Conservation (phyloP, 2,888 invertebrate genomes). For the Ophioninae sp. region DNA sequence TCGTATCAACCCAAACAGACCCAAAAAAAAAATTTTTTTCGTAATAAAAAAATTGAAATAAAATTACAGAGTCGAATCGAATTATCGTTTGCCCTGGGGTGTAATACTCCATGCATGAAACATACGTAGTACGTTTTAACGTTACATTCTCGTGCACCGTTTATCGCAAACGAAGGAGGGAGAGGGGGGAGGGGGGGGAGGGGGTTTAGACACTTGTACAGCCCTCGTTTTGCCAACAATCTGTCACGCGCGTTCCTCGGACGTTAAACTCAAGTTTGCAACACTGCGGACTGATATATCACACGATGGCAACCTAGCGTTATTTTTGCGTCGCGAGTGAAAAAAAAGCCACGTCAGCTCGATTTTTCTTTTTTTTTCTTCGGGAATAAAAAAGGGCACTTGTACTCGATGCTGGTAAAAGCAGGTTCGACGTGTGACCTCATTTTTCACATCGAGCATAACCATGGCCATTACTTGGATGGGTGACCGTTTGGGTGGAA, state of each 20-base stretch:
- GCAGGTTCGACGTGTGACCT: not conserved
- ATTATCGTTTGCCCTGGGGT: conserved; percentile 4
- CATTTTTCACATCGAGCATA: no score
- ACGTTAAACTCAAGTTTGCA: conserved; percentile 30
- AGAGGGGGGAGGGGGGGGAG: no score
- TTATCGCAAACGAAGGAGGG: conserved; percentile 54
- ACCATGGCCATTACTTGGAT: no score
- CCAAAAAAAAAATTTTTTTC: not conserved
- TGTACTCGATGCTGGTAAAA: not conserved
- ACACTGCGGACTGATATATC: conserved; percentile 14
- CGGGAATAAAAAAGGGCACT: not conserved
- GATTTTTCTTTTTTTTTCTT: conserved; percentile 24
- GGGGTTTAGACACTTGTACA: conserved; percentile 32
- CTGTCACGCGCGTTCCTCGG: conserved; percentile 51
- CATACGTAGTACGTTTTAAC: not conserved
- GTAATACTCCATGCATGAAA: conserved; percentile 16
- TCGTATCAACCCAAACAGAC: no score
- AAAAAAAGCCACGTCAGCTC: conserved; percentile 42
- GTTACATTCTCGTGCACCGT: conserved; percentile 44
- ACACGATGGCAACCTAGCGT: conserved; percentile 29
- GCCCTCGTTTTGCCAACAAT: conserved; percentile 51
- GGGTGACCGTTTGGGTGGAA: no score
- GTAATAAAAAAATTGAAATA: not conserved
- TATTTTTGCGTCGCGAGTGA: conserved; percentile 28
- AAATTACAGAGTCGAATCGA: not conserved